Base-by-base conservation (phyloP, 2,888 invertebrate species). In the Tubiluchus corallicola region DNA sequence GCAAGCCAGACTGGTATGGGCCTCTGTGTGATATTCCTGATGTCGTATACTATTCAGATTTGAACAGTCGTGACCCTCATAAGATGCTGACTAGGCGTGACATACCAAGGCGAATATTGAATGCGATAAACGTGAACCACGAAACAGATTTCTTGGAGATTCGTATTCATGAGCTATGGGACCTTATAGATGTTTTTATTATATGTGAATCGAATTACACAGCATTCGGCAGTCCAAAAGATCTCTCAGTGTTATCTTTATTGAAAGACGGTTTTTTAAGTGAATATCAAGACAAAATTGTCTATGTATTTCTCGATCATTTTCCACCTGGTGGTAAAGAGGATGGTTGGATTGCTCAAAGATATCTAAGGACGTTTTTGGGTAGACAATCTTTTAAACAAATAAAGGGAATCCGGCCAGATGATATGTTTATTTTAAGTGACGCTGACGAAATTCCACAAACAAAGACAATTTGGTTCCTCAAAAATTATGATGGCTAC, bases 401-500 rank as follows among this genome's bases (percentile, higher is more conserved):
- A 13, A 44, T 54, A n/a, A 17, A 43, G 9, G 51, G 50, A 5
- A 40, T 52, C 3, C 43, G 51, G 1, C 43, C 43, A 3, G 57
- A 56, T 21, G 61, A 61, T 45, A 41, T 61, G 2, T 63, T 77
- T 45, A 68, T 69, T 37, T 50, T 53, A 17, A 71, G 70, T 41
- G 69, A 73, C 50, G 63, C 69, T 16, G 71, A 73, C 54, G 74
- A 75, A 51, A 68, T 78, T 47, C 71, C 75, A 15, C 73, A 74
- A 47, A 65, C 68, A 19, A 64, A 71, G 46, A 72, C 76, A n/a
- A 56, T 78, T 18, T 68, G 72, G 55, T 77, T 74, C 63, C 65
- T 78, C 29, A 77, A 76, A 61, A 68, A 73, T 45, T 77, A 77
- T 58, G 71, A 76, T 49, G 71, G 73, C 41, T 74, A 71, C 68